Conservation (phyloP, 2,113 vertebrate genomes). For the Dicerorhinus sumatrensis region DNA sequence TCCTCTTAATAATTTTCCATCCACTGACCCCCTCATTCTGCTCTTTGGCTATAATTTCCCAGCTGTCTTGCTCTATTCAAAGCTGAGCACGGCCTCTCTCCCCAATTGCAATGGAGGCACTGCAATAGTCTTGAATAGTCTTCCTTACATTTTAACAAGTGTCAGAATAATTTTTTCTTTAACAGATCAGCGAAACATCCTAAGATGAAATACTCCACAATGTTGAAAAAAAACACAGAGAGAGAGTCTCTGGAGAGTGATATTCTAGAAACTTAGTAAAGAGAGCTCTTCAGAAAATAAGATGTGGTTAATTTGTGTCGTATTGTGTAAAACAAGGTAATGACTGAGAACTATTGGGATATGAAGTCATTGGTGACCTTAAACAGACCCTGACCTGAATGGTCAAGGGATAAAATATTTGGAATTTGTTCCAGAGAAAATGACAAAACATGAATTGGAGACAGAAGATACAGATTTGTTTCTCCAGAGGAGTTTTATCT, state of each 20-base stretch:
- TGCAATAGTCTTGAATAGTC: background rate
- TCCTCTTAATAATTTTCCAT: background rate
- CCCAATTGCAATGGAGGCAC: background rate
- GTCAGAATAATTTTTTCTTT: background rate
- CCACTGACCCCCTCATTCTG: background rate
- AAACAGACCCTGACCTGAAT: background rate
- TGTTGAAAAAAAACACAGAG: background rate
- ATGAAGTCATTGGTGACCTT: background rate
- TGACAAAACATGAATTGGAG: background rate
- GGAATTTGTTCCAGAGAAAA: background rate
- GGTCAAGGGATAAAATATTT: background rate
- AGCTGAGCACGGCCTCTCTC: background rate
- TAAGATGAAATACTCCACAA: background rate
- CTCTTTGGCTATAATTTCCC: background rate
- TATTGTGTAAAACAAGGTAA: background rate
- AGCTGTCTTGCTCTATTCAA: background rate
- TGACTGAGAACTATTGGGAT: background rate
- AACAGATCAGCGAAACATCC: background rate
- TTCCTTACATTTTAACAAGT: background rate
- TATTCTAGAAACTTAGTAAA: background rate
- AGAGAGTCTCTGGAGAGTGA: background rate
- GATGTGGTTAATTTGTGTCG: background rate
- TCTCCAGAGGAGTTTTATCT: background rate
- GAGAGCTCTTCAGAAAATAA: background rate
- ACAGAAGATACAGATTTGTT: background rate